Evolutionary conservation across 2,888 invertebrate species (phyloP), one percentile per base, ranked within the genome.

Genomic region (Pollenia angustigena): DNA sequence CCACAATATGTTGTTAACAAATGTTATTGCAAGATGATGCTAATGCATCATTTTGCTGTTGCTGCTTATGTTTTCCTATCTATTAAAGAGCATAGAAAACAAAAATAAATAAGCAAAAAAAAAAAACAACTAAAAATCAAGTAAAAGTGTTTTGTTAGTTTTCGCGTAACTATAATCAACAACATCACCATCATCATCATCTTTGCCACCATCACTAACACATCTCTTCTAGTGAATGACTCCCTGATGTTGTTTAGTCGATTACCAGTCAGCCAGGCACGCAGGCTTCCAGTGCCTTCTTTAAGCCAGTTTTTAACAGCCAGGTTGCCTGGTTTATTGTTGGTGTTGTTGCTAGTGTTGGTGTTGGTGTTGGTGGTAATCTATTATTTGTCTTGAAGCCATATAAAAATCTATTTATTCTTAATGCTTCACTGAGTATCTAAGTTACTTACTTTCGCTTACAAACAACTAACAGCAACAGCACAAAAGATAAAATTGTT

Each of bases 371-470:
- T 81, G 81, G 58, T 85, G 66, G 87, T 84, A 87, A 87, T 85
- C 83, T 81, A 78, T 83, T 87, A 78, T 75, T 81, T 81, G 64
- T 82, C 88, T 83, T 83, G 85, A 83, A 85, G 88, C 88, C 79
- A 87, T 87, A 87, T 74, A 82, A 81, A 88, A 88, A 88, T 85
- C 87, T 88, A 88, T 87, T 87, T 88, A 88, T 88, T 89, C 87
- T 89, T 86, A 88, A 88, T 85, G 88, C 87, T 83, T 88, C 85
- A 83, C 75, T 85, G 87, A 68, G 75, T 86, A 87, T 87, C 87
- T 87, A 88, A 88, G 86, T 87, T 88, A 86, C 88, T 88, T 88
- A 85, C 87, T 85, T 82, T 87, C 85, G 85, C 85, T 87, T 75
- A 62, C 56, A 76, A 64, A 69, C 69, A 79, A 69, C 58, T 58